Evolutionary conservation across 2,888 invertebrate genomes (phyloP), one percentile per base, ranked within the genome.

Genomic region (Drosophila aldrichi): DNA sequence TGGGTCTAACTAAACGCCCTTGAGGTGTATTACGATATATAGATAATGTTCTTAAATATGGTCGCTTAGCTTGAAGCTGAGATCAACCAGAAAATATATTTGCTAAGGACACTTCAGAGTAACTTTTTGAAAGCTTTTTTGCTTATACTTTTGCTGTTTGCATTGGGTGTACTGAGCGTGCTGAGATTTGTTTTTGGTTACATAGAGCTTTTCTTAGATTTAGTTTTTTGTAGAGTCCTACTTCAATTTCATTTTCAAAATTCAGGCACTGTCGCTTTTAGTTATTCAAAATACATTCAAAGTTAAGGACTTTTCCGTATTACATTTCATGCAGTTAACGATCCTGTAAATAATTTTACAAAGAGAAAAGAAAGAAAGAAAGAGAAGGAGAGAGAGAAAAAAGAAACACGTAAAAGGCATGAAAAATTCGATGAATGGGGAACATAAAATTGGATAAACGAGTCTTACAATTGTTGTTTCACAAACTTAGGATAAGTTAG

Each of bases 291-390:
- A 90, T 81, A 89, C 90, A 84, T 90, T 90, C 75, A 91, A 81
- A 73, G 91, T 85, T 81, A 91, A 82, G 62, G 90, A 85, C 78
- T 91, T 91, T 89, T 91, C 91, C 91, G 90, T 90, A 83, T 91
- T 91, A 90, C 91, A 91, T 90, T 91, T 91, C 91, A 91, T 91
- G 91, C 91, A 91, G 91, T 91, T 91, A 82, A 90, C 90, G 90
- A 91, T 90, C 90, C 91, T 91, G 91, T 81, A 91, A 91, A 79
- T 83, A 86, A 77, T 77, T 57, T 63, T 60, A 64, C 57, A 77
- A 77, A 76, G 58, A 81, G 69, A 79, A 74, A 56, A 68, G 44
- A 55, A 48, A 20, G 57, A 55, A 72, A 76, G 58, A 80, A 63
- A 68, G 32, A 52, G 48, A 14, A 40, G 48, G 43, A 52, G 51